Evolutionary conservation across 1,140 invertebrate species (phyloP).

Genomic region (Drosophila persimilis): DNA sequence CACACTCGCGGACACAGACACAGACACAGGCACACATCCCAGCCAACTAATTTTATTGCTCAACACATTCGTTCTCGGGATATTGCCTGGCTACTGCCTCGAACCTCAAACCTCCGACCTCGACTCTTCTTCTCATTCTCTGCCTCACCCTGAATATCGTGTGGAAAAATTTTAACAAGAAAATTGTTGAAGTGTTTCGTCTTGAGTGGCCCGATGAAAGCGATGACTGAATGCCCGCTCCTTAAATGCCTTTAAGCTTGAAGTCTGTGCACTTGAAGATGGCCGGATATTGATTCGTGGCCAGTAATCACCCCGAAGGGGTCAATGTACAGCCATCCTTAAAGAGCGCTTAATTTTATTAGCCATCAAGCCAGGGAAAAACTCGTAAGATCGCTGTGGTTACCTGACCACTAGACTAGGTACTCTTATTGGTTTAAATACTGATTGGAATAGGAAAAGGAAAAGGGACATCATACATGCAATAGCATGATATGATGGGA

Average conservation of each 20-base stretch:
- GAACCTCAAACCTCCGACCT: not conserved
- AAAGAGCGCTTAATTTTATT: not conserved
- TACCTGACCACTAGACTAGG: no score
- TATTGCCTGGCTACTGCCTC: slow-evolving; percentile 27
- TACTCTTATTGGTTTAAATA: not conserved
- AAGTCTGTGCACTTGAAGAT: not conserved
- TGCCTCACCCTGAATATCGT: slow-evolving; percentile 12
- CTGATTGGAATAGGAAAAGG: not conserved
- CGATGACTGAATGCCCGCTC: slow-evolving; percentile 16
- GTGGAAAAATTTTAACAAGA: slow-evolving; percentile 69
- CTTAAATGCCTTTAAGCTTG: slow-evolving; percentile 32
- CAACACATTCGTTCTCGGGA: slow-evolving; percentile 61
- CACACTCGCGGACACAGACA: slow-evolving; percentile 8
- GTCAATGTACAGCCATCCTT: not conserved
- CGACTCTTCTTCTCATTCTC: no score
- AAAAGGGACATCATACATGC: no score
- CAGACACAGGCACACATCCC: not conserved
- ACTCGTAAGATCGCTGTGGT: no score
- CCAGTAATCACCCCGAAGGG: not conserved
- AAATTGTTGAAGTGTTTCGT: slow-evolving; percentile 68
- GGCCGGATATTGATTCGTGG: not conserved
- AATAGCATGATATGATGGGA: not conserved
- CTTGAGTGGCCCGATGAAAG: slow-evolving; percentile 48
- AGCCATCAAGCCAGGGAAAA: not conserved
- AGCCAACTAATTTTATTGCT: slow-evolving; percentile 74